Evolutionary conservation across 2,797 vertebrate species (phyloP).

Genomic region (Loriculus beryllinus): DNA sequence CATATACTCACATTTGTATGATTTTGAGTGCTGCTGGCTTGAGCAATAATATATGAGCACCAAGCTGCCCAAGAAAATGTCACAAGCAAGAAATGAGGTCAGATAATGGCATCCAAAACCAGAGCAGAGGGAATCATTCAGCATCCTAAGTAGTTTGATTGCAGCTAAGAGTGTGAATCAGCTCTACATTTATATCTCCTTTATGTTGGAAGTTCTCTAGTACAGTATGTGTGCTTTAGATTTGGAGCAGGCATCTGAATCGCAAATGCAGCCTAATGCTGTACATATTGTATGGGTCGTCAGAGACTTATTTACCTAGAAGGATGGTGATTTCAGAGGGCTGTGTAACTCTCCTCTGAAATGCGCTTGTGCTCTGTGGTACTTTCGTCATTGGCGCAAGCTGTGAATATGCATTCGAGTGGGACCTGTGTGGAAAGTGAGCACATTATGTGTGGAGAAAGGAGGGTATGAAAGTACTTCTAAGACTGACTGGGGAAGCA

Average conservation of each 20-base stretch:
- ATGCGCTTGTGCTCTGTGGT: neutral
- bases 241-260: conserved; percentile 49
- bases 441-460: neutral
- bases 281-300: neutral
- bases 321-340: conserved; percentile 32
- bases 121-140: conserved; percentile 48
- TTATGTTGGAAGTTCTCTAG: conserved; percentile 36
- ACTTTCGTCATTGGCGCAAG: neutral
- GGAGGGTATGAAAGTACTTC: neutral
- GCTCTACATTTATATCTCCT: conserved; percentile 18
- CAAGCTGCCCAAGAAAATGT: conserved; percentile 61
- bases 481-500: neutral
- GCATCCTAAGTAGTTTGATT: conserved; percentile 56
- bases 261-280: conserved; percentile 18
- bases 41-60: conserved; percentile 36
- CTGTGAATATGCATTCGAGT: neutral
- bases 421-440: neutral
- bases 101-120: conserved; percentile 62
- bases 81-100: conserved; percentile 60
- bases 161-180: conserved; percentile 39
- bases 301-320: conserved; percentile 15
- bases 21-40: conserved; percentile 46
- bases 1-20: conserved; percentile 39
- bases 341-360: neutral
- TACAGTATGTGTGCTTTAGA: conserved; percentile 11